phyloP scores from a whole-genome alignment of 2,888 invertebrate genomes.

The Poecilobothrus nobilitatus region DNA sequence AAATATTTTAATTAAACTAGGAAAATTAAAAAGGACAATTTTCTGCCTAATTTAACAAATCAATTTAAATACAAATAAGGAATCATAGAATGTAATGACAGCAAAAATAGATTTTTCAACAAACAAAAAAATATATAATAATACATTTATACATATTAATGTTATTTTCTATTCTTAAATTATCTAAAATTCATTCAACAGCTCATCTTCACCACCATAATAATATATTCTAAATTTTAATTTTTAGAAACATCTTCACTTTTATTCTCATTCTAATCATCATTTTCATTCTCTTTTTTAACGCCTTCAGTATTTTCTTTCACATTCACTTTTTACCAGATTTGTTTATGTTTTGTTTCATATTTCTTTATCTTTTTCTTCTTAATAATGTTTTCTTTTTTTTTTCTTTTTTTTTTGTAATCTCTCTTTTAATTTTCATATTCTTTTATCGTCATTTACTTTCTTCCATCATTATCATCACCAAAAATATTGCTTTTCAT shows the following conservation, averaged over 20 bases:
- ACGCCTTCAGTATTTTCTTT: too few relatives aligned
- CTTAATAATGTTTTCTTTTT: background rate
- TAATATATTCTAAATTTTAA: too few relatives aligned
- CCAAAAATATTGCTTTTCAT: background rate
- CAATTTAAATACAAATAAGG: background rate
- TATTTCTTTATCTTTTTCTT: background rate
- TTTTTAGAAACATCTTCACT: too few relatives aligned
- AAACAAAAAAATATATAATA: too few relatives aligned
- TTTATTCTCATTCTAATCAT: too few relatives aligned
- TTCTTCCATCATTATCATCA: background rate
- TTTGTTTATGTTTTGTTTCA: too few relatives aligned
- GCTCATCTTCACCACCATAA: too few relatives aligned
- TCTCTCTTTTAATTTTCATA: background rate
- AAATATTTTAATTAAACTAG: too few relatives aligned
- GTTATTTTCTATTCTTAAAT: background rate
- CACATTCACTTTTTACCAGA: too few relatives aligned
- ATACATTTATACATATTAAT: background rate
- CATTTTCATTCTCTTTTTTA: too few relatives aligned
- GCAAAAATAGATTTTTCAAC: too few relatives aligned
- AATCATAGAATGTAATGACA: background rate
- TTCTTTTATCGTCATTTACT: background rate
- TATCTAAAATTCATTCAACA: background rate
- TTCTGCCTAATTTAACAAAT: background rate
- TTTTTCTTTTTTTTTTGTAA: background rate
- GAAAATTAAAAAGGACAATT: too few relatives aligned